Percentiles rank a stretch among this genome's conserved stretches.
Conservation (phyloP, 2,113 vertebrate genomes). For the Athene noctua region DNA sequence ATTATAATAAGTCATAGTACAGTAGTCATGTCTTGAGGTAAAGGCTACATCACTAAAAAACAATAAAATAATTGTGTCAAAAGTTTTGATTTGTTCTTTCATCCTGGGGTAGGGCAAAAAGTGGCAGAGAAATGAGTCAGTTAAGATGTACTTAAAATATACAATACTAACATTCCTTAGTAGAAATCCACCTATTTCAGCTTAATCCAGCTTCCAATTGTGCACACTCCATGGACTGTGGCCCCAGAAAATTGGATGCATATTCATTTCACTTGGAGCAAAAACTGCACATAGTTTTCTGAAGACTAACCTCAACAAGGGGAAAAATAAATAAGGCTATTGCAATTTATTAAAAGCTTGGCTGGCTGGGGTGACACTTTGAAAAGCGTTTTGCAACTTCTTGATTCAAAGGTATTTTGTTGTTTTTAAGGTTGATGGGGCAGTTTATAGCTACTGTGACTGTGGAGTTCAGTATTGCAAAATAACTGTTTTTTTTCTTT, state of each 20-base stretch:
- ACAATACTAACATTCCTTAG: background rate
- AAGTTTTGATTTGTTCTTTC: background rate
- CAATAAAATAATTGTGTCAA: background rate
- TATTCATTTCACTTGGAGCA: background rate
- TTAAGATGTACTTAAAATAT: background rate
- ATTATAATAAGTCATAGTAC: conserved; percentile 30
- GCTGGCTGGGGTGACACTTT: background rate
- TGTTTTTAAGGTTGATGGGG: background rate
- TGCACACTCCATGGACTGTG: accelerated
- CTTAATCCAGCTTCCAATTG: background rate
- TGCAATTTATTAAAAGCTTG: background rate
- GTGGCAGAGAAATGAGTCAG: background rate
- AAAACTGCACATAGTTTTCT: background rate
- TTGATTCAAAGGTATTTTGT: background rate
- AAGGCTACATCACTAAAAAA: background rate
- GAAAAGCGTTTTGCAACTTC: background rate
- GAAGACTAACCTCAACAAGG: background rate
- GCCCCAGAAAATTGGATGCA: background rate
- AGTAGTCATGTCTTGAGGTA: background rate
- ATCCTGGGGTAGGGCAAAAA: background rate
- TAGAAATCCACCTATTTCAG: background rate
- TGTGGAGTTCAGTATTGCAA: background rate
- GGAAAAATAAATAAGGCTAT: background rate
- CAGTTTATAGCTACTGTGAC: background rate
- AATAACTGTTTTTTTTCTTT: conserved; percentile 1